Base-by-base conservation (phyloP, 2,888 invertebrate species). In the Vanessa cardui region DNA sequence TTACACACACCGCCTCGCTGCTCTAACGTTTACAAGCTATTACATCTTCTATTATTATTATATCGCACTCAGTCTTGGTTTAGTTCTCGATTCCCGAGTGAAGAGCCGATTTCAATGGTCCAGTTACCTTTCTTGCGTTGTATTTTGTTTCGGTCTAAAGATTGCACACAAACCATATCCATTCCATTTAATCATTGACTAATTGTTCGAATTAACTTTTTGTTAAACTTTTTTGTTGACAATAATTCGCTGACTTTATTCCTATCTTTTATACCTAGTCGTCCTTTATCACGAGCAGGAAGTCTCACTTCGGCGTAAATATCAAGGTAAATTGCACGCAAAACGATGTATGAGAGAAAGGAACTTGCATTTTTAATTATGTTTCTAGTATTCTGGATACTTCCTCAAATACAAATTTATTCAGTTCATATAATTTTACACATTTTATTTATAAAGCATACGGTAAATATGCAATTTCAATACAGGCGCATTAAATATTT, bases 281-380 rank as follows among this genome's bases (percentile, higher is more conserved):
- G 89, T 86, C 86, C 88, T 88, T 80, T 81, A 79, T 70, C 74
- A 72, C 76, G 75, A 86, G 81, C 89, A 92, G 91, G 91, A 92
- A 91, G 88, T 85, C 77, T 84, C 76, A 73, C 73, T 78, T 76
- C 74, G 75, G 75, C 78, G 78, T 85, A 88, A 91, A 91, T 92
- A 90, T 89, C 91, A 92, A 92, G 92, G 91, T 80, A 78, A 89
- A 72, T 69, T 79, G 73, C 52, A 76, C 68, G 70, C 68, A 65
- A 63, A 64, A 69, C 75, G 73, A 81, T 81, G 78, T 81, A 80
- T 80, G 82, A 85, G 85, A 72, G 75, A 76, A 70, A 76, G 76
- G 75, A 71, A 69, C 72, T 50, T 65, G 56, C 50, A 45, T 49
- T 67, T 63, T 67, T 56, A 67, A 59, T 63, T 67, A 64, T 12